Evolutionary conservation across 2,797 vertebrate genomes (phyloP).

Genomic region (Pogoniulus pusillus): DNA sequence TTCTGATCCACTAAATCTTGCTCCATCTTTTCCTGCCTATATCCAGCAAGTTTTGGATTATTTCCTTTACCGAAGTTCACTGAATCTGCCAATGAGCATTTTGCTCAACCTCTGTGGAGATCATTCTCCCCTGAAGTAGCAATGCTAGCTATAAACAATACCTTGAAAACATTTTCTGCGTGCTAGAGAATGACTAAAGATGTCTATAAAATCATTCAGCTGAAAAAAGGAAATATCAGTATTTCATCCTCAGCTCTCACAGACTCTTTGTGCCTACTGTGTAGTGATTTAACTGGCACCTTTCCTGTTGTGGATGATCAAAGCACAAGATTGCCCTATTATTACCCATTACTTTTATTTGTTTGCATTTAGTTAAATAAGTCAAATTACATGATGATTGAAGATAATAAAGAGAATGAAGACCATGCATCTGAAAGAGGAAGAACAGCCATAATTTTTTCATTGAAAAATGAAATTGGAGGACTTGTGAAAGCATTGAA

Average conservation of each 20-base stretch:
- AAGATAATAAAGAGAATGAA: conserved; percentile 93
- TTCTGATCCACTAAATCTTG: background rate
- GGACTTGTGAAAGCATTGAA: conserved; percentile 95
- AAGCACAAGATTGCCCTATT: background rate
- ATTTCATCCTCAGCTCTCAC: background rate
- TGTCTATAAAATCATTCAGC: background rate
- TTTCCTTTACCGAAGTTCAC: background rate
- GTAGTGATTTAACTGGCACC: background rate
- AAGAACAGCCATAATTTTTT: conserved; percentile 91
- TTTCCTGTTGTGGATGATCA: background rate
- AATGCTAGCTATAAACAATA: background rate
- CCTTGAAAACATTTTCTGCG: background rate
- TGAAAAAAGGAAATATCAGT: background rate
- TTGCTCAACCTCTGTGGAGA: background rate
- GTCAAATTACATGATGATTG: conserved; percentile 86
- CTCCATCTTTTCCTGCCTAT: background rate
- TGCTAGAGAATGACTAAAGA: background rate
- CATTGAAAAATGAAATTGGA: conserved; percentile 96
- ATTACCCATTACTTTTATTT: background rate
- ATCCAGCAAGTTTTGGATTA: background rate
- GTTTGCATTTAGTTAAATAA: conserved; percentile 82
- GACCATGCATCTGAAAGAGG: conserved; percentile 80
- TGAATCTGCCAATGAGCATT: background rate
- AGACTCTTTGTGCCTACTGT: rapidly evolving
- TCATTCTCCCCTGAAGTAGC: background rate